These are phyloP conservation scores for Pangasius macronema DNA, from an alignment of 2,797 vertebrate genomes.

Conservation along the genomic window DNA sequence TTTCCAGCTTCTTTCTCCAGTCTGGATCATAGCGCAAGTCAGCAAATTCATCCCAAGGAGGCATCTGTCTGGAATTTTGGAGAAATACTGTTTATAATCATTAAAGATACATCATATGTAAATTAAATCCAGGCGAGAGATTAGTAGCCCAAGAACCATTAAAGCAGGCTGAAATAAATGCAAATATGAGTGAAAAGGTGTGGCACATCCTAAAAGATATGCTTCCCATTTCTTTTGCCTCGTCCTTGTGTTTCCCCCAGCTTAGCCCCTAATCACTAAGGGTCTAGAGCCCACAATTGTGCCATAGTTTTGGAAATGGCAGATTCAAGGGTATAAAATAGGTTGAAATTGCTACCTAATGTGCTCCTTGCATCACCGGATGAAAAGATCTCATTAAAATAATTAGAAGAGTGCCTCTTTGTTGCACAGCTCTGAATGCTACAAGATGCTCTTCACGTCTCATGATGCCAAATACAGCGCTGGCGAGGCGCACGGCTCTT, in stretches of 20 bases:
- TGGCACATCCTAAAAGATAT: slow-evolving; percentile 21
- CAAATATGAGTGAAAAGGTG: slow-evolving; percentile 28
- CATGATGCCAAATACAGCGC: slow-evolving; percentile 69
- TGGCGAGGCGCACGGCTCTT: slow-evolving; percentile 75
- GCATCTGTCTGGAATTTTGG: slow-evolving; percentile 53
- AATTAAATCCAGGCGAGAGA: not conserved
- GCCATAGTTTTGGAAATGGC: slow-evolving; percentile 76
- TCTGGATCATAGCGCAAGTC: slow-evolving; percentile 75
- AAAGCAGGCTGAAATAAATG: slow-evolving; percentile 10
- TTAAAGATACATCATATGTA: not conserved
- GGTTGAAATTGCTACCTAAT: slow-evolving; percentile 81
- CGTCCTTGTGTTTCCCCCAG: slow-evolving; percentile 74
- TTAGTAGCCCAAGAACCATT: not conserved
- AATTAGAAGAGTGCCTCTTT: slow-evolving; percentile 83
- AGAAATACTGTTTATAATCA: not conserved
- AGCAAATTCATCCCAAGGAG: slow-evolving; percentile 68
- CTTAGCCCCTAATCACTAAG: slow-evolving; percentile 71
- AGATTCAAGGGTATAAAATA: slow-evolving; percentile 83
- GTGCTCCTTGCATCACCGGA: slow-evolving; percentile 80
- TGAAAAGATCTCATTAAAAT: slow-evolving; percentile 87
- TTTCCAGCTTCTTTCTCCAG: slow-evolving; percentile 70
- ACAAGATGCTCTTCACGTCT: slow-evolving; percentile 73
- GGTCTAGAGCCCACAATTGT: slow-evolving; percentile 72
- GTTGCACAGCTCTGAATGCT: slow-evolving; percentile 76
- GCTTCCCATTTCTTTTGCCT: slow-evolving; percentile 48